phyloP scores from a whole-genome alignment of 1,140 invertebrate species.

The Bombus sibiricus region DNA sequence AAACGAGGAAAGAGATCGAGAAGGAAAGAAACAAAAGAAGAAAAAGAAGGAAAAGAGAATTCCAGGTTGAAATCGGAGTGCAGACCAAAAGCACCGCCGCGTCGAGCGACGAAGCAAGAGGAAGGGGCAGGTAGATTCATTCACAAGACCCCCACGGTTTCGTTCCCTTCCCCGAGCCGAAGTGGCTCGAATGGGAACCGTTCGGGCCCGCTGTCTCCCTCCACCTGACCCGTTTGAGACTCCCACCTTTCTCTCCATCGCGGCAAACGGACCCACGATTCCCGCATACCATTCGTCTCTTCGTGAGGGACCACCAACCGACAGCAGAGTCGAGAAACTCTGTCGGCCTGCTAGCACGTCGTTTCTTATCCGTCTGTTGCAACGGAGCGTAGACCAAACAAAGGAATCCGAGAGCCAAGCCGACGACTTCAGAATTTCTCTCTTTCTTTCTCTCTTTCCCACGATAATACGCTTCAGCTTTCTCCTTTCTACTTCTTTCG shows the following conservation, averaged over 20 bases:
- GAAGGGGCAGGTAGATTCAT: constrained; percentile 69
- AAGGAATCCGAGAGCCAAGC: constrained; percentile 66
- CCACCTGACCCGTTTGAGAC: constrained; percentile 13
- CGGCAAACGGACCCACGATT: constrained; percentile 43
- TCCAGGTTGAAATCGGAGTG: constrained; percentile 66
- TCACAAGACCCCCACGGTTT: constrained; percentile 73
- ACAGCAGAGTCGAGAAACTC: constrained; percentile 66
- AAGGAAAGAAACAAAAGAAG: background rate
- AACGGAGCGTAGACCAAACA: constrained; percentile 70
- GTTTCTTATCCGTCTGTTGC: constrained; percentile 67
- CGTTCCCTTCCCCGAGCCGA: background rate
- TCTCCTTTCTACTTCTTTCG: background rate
- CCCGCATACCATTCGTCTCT: constrained; percentile 69
- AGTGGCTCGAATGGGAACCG: constrained; percentile 20
- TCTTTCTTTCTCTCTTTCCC: background rate
- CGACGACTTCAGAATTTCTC: constrained; percentile 59
- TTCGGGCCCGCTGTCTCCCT: constrained; percentile 15
- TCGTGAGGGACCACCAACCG: constrained; percentile 70
- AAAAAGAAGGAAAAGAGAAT: constrained; percentile 54
- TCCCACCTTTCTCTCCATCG: background rate
- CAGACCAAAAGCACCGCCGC: constrained; percentile 70
- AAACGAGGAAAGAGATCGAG: background rate
- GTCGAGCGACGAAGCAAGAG: constrained; percentile 16
- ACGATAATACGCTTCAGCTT: background rate
- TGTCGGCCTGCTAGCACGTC: constrained; percentile 62